These are phyloP conservation scores for Lutjanus argentimaculatus DNA, from an alignment of 2,797 vertebrate genomes.

Conservation along the genomic window DNA sequence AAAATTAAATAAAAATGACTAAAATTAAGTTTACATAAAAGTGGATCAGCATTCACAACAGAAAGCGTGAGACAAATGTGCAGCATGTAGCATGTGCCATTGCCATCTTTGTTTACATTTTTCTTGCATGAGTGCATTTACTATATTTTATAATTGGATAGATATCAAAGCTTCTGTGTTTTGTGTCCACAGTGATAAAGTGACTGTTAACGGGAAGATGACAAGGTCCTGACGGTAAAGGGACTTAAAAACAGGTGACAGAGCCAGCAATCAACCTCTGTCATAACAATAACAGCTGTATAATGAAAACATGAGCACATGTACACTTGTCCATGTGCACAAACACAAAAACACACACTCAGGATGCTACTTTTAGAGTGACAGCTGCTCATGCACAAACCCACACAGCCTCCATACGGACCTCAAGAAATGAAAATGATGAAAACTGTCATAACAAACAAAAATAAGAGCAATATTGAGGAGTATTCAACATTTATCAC, in stretches of 20 bases:
- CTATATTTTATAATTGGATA: conserved; percentile 38
- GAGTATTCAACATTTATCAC: not conserved
- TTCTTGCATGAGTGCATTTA: not conserved
- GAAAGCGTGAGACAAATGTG: not conserved
- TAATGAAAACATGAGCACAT: conserved; percentile 31
- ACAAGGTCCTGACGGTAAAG: conserved; percentile 57
- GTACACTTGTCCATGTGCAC: conserved; percentile 18
- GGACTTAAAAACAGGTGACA: conserved; percentile 59
- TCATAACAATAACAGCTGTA: conserved; percentile 76
- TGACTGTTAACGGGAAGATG: conserved; percentile 48
- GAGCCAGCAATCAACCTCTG: conserved; percentile 43
- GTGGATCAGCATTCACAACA: not conserved
- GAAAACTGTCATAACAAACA: conserved; percentile 14
- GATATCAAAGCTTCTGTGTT: conserved; percentile 36
- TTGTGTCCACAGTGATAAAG: conserved; percentile 50
- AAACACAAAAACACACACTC: conserved; percentile 25
- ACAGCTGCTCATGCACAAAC: conserved; percentile 33
- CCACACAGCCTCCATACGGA: not conserved
- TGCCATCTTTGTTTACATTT: not conserved
- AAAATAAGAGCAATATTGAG: not conserved
- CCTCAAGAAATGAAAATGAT: conserved; percentile 15
- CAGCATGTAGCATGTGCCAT: not conserved
- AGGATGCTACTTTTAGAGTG: not conserved
- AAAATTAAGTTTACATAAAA: not conserved
- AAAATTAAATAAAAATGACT: not conserved